Conservation (phyloP, 2,888 invertebrate species). For the Polietes domitor region DNA sequence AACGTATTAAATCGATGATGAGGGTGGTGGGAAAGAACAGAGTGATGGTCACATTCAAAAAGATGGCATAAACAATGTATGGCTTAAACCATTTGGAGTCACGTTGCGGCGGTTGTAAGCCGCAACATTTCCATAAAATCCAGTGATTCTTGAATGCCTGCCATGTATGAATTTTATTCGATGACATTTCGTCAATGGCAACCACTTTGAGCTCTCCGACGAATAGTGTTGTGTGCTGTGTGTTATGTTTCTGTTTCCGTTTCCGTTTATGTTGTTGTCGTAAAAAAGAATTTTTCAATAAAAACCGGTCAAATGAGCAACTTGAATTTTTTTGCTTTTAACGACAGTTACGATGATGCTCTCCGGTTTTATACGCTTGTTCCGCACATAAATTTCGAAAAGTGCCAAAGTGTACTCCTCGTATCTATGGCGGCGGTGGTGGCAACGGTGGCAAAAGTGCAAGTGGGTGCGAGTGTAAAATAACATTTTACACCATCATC, state of each 20-base stretch:
- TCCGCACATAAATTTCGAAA: constrained; percentile 25
- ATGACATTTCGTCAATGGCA: neutral
- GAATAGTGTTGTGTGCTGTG: neutral
- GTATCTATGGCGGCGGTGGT: neutral
- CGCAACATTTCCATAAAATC: constrained; percentile 73
- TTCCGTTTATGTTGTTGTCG: constrained; percentile 19
- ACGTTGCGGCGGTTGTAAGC: constrained; percentile 69
- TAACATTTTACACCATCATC: constrained; percentile 1
- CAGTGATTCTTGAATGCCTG: constrained; percentile 74
- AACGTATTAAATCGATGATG: constrained; percentile 67
- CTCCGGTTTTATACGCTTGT: constrained; percentile 29
- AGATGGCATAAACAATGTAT: constrained; percentile 70
- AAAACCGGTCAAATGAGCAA: constrained; percentile 30
- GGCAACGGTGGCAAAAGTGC: neutral
- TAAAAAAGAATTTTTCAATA: constrained; percentile 32
- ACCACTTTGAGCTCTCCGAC: neutral
- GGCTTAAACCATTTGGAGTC: constrained; percentile 64
- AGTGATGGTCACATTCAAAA: constrained; percentile 66
- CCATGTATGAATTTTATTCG: constrained; percentile 64
- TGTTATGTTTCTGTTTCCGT: constrained; percentile 3
- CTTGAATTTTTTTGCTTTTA: constrained; percentile 28
- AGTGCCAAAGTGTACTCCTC: neutral
- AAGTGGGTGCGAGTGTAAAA: neutral
- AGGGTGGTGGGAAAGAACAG: constrained; percentile 68
- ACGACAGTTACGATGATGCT: neutral